phyloP scores from a whole-genome alignment of 37 sponge, comb jelly and placozoan genomes.

The Spongia lamella region DNA sequence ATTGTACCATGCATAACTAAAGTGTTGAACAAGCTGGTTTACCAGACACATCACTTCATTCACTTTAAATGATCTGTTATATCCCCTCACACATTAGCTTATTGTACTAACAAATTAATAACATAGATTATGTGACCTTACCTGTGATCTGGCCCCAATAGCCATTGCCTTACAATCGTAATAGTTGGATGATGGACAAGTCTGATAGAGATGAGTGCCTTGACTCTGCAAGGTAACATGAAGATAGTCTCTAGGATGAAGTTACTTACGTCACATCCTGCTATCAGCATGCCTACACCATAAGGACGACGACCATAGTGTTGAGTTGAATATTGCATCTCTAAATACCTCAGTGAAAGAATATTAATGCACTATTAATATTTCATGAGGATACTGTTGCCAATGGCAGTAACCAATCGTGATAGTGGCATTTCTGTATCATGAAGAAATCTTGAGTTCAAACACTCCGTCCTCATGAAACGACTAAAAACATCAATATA shows the following conservation, averaged over 20 bases:
- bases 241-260: not conserved
- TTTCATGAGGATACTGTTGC: constrained; percentile 75
- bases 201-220: constrained; percentile 92
- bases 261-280: constrained; percentile 90
- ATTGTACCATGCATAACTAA: too few species aligned
- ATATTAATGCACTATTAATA: not conserved
- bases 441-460: constrained; percentile 80
- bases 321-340: constrained; percentile 81
- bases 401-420: constrained; percentile 85
- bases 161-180: constrained; percentile 99
- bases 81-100: too few species aligned
- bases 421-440: constrained; percentile 74
- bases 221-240: constrained; percentile 31
- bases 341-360: constrained; percentile 17
- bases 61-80: too few species aligned
- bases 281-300: constrained; percentile 97
- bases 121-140: too few species aligned
- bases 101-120: too few species aligned
- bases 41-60: too few species aligned
- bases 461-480: constrained; percentile 97
- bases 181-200: constrained; percentile 96
- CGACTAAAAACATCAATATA: constrained; percentile 51
- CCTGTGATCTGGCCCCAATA: constrained; percentile 97
- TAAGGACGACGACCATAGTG: constrained; percentile 88
- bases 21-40: too few species aligned